phyloP scores from a whole-genome alignment of 2,797 vertebrate genomes.

The Coregonus sp. region DNA sequence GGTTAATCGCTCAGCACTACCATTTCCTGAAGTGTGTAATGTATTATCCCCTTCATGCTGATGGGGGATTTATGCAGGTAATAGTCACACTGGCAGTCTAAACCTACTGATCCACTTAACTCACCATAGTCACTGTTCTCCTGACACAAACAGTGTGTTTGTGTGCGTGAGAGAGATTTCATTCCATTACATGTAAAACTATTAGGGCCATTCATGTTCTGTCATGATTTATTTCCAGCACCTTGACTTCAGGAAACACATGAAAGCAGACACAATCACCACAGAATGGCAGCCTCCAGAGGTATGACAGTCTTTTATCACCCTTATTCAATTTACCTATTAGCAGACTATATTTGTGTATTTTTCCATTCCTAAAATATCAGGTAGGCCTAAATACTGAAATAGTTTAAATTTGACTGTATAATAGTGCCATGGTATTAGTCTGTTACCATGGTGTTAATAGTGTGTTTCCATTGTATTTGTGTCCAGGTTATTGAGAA shows the following conservation, averaged over 20 bases:
- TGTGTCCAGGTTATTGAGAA: constrained; percentile 79
- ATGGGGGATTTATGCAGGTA: constrained; percentile 13
- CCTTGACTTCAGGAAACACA: constrained; percentile 86
- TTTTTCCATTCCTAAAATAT: background rate
- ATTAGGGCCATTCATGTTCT: background rate
- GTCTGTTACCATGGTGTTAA: background rate
- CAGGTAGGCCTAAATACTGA: background rate
- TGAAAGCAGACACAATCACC: constrained; percentile 81
- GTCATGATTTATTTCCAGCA: constrained; percentile 73
- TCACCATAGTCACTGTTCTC: constrained; percentile 4
- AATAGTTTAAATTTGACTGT: background rate
- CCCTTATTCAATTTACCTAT: background rate
- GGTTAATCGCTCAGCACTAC: no score
- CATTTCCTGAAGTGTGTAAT: background rate
- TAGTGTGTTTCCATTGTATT: background rate
- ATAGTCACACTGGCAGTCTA: constrained; percentile 9
- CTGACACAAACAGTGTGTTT: background rate
- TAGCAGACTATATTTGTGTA: background rate
- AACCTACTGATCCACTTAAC: constrained; percentile 49
- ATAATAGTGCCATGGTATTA: background rate
- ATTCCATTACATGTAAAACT: background rate
- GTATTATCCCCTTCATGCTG: constrained; percentile 47
- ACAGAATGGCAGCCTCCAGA: constrained; percentile 87
- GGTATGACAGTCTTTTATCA: constrained; percentile 60
- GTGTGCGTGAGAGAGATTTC: background rate